Conservation (phyloP, 2,888 invertebrate genomes). For the Spialia ferax region DNA sequence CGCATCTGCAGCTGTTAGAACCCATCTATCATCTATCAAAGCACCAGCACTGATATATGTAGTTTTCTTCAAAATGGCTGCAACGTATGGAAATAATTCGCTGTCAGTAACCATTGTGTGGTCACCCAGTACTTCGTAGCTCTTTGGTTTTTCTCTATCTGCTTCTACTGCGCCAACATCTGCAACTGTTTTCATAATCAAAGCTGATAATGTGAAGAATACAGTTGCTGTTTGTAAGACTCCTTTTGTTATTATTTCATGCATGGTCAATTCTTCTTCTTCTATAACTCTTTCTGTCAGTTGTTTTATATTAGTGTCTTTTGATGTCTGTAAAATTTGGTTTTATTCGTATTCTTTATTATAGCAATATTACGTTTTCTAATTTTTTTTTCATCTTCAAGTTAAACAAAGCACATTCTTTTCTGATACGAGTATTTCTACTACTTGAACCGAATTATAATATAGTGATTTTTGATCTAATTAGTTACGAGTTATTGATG, state of each 20-base stretch:
- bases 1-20: slow-evolving; percentile 70
- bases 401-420: no score
- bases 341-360: no score
- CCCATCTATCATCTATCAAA: slow-evolving; percentile 68
- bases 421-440: no score
- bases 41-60: slow-evolving; percentile 69
- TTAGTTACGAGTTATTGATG: no score
- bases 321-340: no score
- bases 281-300: no score
- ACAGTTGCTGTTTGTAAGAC: not conserved
- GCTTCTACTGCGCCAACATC: not conserved
- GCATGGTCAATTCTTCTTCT: not conserved
- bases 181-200: no score
- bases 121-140: slow-evolving; percentile 53
- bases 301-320: no score
- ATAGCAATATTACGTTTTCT: no score
- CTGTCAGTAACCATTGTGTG: slow-evolving; percentile 58
- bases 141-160: not conserved
- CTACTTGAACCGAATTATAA: no score
- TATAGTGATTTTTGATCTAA: no score
- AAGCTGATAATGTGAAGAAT: not conserved
- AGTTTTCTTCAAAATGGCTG: slow-evolving; percentile 63
- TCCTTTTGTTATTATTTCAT: not conserved
- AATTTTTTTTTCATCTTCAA: no score
- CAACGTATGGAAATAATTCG: slow-evolving; percentile 68